Percentiles rank a stretch among this genome's conserved stretches.
These are phyloP conservation scores for Aplysina aerophoba DNA, from an alignment of 37 sponge, comb jelly and placozoan species.

Conservation along the genomic window DNA sequence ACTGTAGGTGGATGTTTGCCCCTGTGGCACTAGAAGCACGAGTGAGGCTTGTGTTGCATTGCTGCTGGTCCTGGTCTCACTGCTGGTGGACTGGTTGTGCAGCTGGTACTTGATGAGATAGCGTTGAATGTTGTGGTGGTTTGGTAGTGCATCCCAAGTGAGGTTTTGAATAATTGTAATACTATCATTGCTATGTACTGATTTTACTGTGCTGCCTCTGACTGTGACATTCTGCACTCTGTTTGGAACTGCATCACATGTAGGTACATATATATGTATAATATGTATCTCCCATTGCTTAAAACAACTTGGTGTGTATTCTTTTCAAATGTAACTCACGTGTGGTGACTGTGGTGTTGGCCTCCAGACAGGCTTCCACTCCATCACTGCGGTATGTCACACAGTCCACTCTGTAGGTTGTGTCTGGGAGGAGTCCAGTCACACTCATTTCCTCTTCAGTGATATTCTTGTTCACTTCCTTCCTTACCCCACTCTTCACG, in stretches of 20 bases:
- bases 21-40: too few species aligned
- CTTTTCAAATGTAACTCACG: background rate
- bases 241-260: background rate
- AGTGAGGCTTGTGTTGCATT: background rate
- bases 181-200: background rate
- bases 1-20: too few species aligned
- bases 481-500: too few species aligned
- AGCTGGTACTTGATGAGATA: background rate
- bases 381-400: background rate
- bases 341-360: background rate
- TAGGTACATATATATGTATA: background rate
- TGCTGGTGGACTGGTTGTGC: background rate
- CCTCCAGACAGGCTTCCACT: constrained; percentile 10
- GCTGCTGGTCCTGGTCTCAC: background rate
- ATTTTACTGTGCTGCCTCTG: too few species aligned
- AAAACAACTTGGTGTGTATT: too few species aligned
- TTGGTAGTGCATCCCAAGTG: background rate
- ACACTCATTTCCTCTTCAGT: background rate
- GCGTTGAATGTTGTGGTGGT: background rate
- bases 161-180: background rate
- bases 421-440: constrained; percentile 6
- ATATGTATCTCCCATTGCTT: too few species aligned
- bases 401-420: constrained; percentile 15
- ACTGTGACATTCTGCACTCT: background rate
- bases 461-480: too few species aligned